Evolutionary conservation across 2,888 invertebrate genomes (phyloP), one percentile per base, ranked within the genome.

Genomic region (Drosophila hamatofila): DNA sequence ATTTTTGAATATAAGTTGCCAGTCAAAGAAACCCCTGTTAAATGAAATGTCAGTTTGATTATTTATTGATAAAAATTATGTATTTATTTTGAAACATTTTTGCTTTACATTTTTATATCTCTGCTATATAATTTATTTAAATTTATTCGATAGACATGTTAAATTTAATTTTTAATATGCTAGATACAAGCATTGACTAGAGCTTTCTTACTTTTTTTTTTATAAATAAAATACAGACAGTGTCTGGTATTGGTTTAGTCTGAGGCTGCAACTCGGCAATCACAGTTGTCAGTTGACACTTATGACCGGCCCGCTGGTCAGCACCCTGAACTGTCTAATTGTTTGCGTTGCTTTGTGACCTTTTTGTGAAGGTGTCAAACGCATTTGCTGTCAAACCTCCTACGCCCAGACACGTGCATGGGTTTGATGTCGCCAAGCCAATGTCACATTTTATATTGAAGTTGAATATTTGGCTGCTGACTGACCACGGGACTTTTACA

Each of bases 291-390:
- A 67, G 55, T 68, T 57, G 51, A 62, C 59, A 71, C 59, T 55
- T 65, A 59, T 70, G 77, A 51, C 48, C 66, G 67, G 51, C 41
- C 67, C 60, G 69, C 54, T 72, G 83, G 83, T 66, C 81, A 78
- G 66, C 78, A 65, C 68, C 59, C 73, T 46, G 75, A 83, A 68
- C 77, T 68, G 67, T 82, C 73, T 78, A 74, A 82, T 84, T 83
- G 82, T 83, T 82, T 72, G 67, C 39, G 64, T 82, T 62, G 58
- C 75, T 78, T 81, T 76, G 80, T 80, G 70, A 80, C 80, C 80
- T 68, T 75, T 81, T 75, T 69, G 78, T n/a, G 72, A 86, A 86
- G 89, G 87, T 86, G 86, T 86, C 86, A 86, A 86, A 88, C 75
- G 87, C 86, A 86, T 86, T 88, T 86, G 84, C 68, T 52, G 70